phyloP scores from a whole-genome alignment of 1,140 invertebrate species.

The Diplogasteroides magnus region DNA sequence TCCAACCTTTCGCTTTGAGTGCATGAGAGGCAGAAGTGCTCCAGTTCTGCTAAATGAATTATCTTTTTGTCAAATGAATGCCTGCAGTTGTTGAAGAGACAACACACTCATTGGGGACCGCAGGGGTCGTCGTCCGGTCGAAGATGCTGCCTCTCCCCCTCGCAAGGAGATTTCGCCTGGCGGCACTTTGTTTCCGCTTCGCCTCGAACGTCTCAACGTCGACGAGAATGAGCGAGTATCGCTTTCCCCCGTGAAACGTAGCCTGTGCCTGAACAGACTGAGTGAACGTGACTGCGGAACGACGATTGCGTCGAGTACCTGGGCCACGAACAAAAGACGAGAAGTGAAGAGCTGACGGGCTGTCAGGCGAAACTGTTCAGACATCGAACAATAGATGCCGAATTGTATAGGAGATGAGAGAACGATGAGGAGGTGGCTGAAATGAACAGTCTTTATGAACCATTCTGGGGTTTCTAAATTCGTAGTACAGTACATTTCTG shows the following conservation, averaged over 20 bases:
- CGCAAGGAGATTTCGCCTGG: background rate
- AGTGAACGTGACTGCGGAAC: background rate
- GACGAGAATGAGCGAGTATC: conserved; percentile 47
- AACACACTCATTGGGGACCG: background rate
- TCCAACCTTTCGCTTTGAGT: background rate
- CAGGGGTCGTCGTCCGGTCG: background rate
- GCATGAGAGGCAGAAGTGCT: background rate
- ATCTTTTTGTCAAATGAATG: too few relatives aligned
- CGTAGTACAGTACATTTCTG: too few relatives aligned
- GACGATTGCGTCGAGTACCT: conserved; percentile 8
- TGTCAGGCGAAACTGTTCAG: conserved; percentile 56
- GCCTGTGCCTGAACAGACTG: conserved; percentile 36
- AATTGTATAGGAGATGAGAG: conserved; percentile 87
- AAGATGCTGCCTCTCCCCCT: background rate
- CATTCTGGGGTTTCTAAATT: too few relatives aligned
- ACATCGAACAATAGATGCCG: conserved; percentile 91
- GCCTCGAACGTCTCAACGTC: conserved; percentile 31
- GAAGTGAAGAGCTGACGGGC: conserved; percentile 49
- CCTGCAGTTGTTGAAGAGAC: too few relatives aligned
- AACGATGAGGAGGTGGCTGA: conserved; percentile 84
- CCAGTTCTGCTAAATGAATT: too few relatives aligned
- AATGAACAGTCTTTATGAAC: too few relatives aligned
- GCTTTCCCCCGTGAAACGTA: conserved; percentile 51
- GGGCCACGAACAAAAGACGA: conserved; percentile 42
- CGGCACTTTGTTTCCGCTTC: conserved; percentile 2